These are phyloP conservation scores for Andricus grossulariae DNA, from an alignment of 1,140 invertebrate species.

Conservation along the genomic window DNA sequence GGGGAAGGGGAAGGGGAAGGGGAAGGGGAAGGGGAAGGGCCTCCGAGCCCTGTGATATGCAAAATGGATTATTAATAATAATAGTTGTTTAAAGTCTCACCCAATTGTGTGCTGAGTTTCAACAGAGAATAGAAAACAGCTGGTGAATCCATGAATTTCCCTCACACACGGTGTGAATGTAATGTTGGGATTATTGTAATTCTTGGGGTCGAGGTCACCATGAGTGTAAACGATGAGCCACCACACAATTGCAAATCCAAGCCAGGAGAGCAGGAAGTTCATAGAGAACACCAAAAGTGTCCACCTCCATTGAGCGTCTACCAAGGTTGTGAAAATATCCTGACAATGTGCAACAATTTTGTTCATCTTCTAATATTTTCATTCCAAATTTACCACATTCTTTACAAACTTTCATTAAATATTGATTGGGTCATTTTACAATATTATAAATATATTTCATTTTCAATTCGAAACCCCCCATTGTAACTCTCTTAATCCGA, in stretches of 20 bases:
- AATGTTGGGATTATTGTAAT: slow-evolving; percentile 79
- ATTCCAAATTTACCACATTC: neutral
- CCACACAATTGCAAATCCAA: slow-evolving; percentile 94
- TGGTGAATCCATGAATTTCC: slow-evolving; percentile 88
- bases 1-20: too few species aligned
- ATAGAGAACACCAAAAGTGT: slow-evolving; percentile 94
- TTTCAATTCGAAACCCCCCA: too few species aligned
- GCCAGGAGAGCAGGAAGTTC: slow-evolving; percentile 94
- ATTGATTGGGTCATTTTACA: too few species aligned
- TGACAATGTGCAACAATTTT: slow-evolving; percentile 2
- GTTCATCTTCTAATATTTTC: neutral
- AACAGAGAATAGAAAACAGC: slow-evolving; percentile 93
- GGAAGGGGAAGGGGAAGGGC: too few species aligned
- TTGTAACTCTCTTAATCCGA: too few species aligned
- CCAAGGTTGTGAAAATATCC: slow-evolving; percentile 90
- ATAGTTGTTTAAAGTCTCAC: neutral
- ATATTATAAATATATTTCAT: too few species aligned
- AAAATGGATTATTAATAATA: neutral
- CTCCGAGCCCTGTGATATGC: too few species aligned
- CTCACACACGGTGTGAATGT: slow-evolving; percentile 90
- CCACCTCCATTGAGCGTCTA: slow-evolving; percentile 97
- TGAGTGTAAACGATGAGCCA: slow-evolving; percentile 95
- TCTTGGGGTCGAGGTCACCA: slow-evolving; percentile 90
- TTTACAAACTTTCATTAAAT: neutral
- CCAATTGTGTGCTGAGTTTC: slow-evolving; percentile 93